Evolutionary conservation across 2,888 invertebrate genomes (phyloP), one percentile per base, ranked within the genome.

Genomic region (Pemphredon lugubris): DNA sequence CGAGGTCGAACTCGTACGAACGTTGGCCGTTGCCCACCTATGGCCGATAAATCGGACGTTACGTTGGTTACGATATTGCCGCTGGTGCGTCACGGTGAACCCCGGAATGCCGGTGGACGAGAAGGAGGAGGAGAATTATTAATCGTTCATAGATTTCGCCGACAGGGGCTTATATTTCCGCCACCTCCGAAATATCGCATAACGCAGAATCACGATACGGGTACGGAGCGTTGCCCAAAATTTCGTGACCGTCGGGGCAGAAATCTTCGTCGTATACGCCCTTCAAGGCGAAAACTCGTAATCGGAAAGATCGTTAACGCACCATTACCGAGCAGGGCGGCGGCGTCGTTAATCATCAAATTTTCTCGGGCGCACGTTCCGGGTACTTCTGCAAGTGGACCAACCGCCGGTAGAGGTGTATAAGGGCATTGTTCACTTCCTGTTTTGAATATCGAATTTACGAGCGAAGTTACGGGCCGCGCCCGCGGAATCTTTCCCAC

Each of bases 381-480:
- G n/a, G 39, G 48, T 58, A 60, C 34, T 44, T 34, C 48, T 37
- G 40, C 71, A 53, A 60, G 64, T 54, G 63, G 60, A 53, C 79
- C 26, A 30, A 34, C 32, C 66, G n/a, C 26, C 16, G 5, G 32
- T 51, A 45, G 63, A 72, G 69, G 75, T 75, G 55, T 76, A 75
- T 74, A 81, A 78, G 68, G 72, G 83, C 74, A 85, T 86, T 84
- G 86, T 86, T 83, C 82, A 65, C 76, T 81, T 82, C 80, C 83
- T 86, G 86, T 86, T 87, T 85, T 86, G 86, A 86, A 86, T 86
- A 86, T 86, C 83, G 82, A 81, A 86, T 86, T 87, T 86, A 87
- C 80, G 86, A 84, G 83, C 73, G 16, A 86, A 86, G 81, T 85
- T 86, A 77, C 60, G 69, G 69, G 67, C 59, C 64, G 75, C 73